Evolutionary conservation across 2,888 invertebrate genomes (phyloP), one percentile per base, ranked within the genome.

Genomic region (Biston stratarius): DNA sequence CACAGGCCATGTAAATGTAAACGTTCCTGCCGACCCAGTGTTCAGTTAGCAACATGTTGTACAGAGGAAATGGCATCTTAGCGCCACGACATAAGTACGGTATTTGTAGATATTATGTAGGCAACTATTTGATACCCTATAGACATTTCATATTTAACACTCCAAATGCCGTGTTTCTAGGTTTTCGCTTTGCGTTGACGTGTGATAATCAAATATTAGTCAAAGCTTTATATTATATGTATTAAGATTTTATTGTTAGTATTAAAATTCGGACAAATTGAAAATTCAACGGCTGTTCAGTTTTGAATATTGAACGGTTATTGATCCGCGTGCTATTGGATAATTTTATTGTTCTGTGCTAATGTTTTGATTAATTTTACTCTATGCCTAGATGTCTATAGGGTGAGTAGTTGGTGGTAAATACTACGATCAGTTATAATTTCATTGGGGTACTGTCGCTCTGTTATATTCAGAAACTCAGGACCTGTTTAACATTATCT

Each of bases 11-110:
- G 38, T 61, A 11, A 60, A 94, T 74, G 45, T 65, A 1, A 57
- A 73, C 73, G 80, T 87, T 8, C 90, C 92, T 57, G 88, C 87
- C 78, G 91, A 94, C 61, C 86, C 91, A 0, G 85, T 83, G 47
- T 89, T 88, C 83, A 93, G 93, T 90, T 94, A 94, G 87, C 93
- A 40, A 63, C 62, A 61, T 40, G 12, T 33, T 42, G 38, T 47
- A 40, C 48, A 51, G 57, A 51, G 52, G 58, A 64, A 58, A 52
- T 12, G 2, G 45, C 14, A 62, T 58, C 61, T 62, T 58, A 66
- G 7, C 33, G 9, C 49, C 8, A 51, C 44, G 38, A 51, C 44
- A 53, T 58, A 53, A 8, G 8, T n/a, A 48, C 53, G 61, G 49
- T 63, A 58, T 45, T 61, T 38, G 36, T 53, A 38, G 8, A 33